Base-by-base conservation (phyloP, 2,797 vertebrate genomes). In the Karalla daura region DNA sequence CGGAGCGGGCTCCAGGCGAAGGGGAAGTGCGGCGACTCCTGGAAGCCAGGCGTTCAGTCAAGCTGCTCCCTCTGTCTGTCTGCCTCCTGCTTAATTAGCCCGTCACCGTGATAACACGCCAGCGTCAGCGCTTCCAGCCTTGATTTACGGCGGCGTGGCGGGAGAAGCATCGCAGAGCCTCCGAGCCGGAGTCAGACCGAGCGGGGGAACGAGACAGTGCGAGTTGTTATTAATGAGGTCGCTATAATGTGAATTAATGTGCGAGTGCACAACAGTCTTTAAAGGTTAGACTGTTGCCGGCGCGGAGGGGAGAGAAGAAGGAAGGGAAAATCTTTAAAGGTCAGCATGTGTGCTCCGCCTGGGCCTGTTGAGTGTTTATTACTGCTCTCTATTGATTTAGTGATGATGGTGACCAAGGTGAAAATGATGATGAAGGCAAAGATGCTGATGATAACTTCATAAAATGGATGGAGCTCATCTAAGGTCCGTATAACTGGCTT, bases 231-330 rank as follows among this genome's bases (percentile, higher is more conserved):
- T 93, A 94, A 94, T 93, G 93, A 93, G 92, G 88, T 93, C 79
- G 83, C 89, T 87, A 90, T 93, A 93, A 95, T 92, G 88, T 92
- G 91, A 94, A 95, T 94, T 93, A 93, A 94, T 94, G 92, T 91
- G 91, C 90, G 79, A 93, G 91, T 85, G 89, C 92, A 92, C 90
- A 93, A 93, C 91, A 93, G 90, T 92, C 92, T 94, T 94, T 94
- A 95, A 94, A 94, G 93, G 93, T 94, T 94, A 94, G 89, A 91
- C 87, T 91, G 92, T 90, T 90, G 91, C 88, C 77, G 43, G 84
- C 81, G 80, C 47, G 62, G 86, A 84, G 86, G 73, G 90, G 83
- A 81, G 83, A 81, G 79, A 84, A 80, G 84, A 91, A 80, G 77
- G 74, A 82, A 86, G 81, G 76, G 82, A 90, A 91, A 90, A 91